Conservation (phyloP, 1,140 invertebrate species). For the Lineus longissimus region DNA sequence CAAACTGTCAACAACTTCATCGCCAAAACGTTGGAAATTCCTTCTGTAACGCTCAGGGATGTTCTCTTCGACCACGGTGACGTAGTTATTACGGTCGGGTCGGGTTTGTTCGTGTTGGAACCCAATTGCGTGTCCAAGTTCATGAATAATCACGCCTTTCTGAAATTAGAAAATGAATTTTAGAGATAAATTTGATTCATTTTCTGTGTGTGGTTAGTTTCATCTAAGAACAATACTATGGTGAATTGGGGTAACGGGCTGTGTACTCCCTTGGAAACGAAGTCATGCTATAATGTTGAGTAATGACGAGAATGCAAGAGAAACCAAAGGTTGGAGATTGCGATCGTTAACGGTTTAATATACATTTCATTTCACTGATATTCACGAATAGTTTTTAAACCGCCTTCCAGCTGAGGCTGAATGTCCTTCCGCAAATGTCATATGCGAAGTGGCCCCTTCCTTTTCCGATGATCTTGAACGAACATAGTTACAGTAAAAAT, state of each 20-base stretch:
- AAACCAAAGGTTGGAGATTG: too few species aligned
- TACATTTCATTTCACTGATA: too few species aligned
- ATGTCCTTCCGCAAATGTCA: too few species aligned
- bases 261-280: too few species aligned
- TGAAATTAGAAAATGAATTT: constrained; percentile 8
- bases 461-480: too few species aligned
- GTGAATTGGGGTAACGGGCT: not conserved
- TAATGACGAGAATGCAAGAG: too few species aligned
- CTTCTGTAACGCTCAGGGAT: constrained; percentile 60
- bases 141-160: constrained; percentile 35
- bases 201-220: not conserved
- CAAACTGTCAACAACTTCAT: constrained; percentile 88
- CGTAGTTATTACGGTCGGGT: constrained; percentile 49
- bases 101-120: constrained; percentile 58
- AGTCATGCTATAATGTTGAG: too few species aligned
- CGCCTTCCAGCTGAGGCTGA: too few species aligned
- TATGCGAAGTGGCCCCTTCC: too few species aligned
- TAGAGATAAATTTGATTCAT: not conserved
- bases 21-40: constrained; percentile 92
- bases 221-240: not conserved
- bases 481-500: too few species aligned
- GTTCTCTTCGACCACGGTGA: constrained; percentile 42
- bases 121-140: constrained; percentile 57
- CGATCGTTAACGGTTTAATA: too few species aligned
- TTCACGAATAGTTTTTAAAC: too few species aligned